phyloP scores from a whole-genome alignment of 2,888 invertebrate species.

The Acanthoscelides obtectus region DNA sequence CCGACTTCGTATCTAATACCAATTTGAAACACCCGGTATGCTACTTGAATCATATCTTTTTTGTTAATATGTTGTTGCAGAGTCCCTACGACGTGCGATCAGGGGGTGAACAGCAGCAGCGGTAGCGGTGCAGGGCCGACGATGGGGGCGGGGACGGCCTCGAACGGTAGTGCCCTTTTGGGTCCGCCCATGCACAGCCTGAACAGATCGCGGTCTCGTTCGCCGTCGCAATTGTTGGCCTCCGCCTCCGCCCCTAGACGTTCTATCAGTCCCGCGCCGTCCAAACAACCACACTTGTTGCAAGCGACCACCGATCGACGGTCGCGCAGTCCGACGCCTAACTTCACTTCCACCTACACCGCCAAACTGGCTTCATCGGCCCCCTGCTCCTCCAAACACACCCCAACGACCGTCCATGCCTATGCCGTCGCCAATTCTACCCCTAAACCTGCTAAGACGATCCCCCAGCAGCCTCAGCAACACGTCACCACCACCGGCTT shows the following conservation, averaged over 20 bases:
- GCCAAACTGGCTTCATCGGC: constrained; percentile 41
- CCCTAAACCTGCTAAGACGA: background rate
- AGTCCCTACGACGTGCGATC: too few relatives aligned
- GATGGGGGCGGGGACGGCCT: too few relatives aligned
- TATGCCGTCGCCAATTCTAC: constrained; percentile 15
- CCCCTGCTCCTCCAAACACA: background rate
- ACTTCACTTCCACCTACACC: constrained; percentile 41
- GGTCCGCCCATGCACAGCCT: constrained; percentile 47
- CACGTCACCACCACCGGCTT: constrained; percentile 46
- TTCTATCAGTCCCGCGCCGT: constrained; percentile 39
- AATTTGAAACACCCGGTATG: too few relatives aligned
- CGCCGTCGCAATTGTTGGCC: constrained; percentile 35
- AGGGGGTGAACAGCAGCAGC: too few relatives aligned
- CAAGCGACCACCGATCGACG: constrained; percentile 31
- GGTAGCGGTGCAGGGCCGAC: too few relatives aligned
- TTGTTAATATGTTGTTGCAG: too few relatives aligned
- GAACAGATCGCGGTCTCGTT: constrained; percentile 43
- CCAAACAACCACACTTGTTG: constrained; percentile 24
- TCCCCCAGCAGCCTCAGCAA: background rate
- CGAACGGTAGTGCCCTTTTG: constrained; percentile 20
- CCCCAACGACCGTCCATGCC: constrained; percentile 20
- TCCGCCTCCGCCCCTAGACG: constrained; percentile 23
- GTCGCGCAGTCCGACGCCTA: constrained; percentile 52
- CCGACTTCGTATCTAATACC: too few relatives aligned
- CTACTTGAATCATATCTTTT: too few relatives aligned